Conservation (phyloP, 2,797 vertebrate species). For the Gymnocypris eckloni region DNA sequence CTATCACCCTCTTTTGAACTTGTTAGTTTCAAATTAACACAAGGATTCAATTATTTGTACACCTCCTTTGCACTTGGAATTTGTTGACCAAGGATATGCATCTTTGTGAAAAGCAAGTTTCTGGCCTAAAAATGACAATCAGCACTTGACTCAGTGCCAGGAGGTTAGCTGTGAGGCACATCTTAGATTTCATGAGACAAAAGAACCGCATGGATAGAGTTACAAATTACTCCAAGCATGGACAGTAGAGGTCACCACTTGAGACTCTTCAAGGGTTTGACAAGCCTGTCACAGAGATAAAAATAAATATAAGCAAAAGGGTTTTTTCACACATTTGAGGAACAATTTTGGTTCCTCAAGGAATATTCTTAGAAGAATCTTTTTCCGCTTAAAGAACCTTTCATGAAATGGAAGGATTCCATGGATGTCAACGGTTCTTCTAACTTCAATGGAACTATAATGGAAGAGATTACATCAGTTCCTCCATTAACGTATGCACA, state of each 20-base stretch:
- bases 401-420: background rate
- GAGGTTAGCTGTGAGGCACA: background rate
- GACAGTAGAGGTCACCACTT: background rate
- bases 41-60: background rate
- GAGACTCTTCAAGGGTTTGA: constrained; percentile 29
- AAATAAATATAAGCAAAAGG: background rate
- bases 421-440: background rate
- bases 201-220: constrained; percentile 26
- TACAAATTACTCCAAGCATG: constrained; percentile 22
- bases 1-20: background rate
- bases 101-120: constrained; percentile 1
- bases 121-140: constrained; percentile 26
- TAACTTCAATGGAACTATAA: background rate
- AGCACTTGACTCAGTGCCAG: constrained; percentile 7
- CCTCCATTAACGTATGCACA: background rate
- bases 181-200: constrained; percentile 41
- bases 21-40: background rate
- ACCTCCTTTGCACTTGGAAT: background rate
- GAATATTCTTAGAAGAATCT: background rate
- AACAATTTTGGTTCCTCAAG: background rate
- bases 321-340: background rate
- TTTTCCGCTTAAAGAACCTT: background rate
- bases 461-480: background rate
- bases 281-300: background rate
- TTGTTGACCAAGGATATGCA: background rate